Base-by-base conservation (phyloP, 2,888 invertebrate species). In the Lacanobia wlatinum region DNA sequence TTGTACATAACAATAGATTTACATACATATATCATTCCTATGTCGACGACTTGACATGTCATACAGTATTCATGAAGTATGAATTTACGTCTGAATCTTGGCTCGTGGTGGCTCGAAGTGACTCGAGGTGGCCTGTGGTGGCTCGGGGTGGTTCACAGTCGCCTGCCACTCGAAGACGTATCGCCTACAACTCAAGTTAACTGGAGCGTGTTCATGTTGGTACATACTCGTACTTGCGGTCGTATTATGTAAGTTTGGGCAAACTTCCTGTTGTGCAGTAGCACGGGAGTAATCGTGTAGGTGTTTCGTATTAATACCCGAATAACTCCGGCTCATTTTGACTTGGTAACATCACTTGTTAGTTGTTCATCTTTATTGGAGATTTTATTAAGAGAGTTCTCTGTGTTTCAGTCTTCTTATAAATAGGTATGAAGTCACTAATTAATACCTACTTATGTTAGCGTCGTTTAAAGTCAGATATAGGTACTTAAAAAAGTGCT, bases 181-280 rank as follows among this genome's bases (percentile, higher is more conserved):
- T 63, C 50, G 18, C 23, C 12, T 59, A 59, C 38, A 64, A 78
- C 66, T 70, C 73, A 64, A 77, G 77, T 70, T 78, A 73, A 70
- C 66, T 64, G 64, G 34, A 81, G 73, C 82, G 56, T 80, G 60
- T 60, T 68, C 56, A 34, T 43, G 58, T 71, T 48, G 53, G 64
- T 80, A n/a, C 43, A 18, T 48, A 43, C 43, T 43, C 43, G 43
- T 43, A 16, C 43, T 64, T 50, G 69, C 60, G 69, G 66, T 66
- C 10, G 66, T 67, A 64, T 62, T 76, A 72, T 76, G 64, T 80
- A 76, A 76, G 64, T 79, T 79, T 50, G 38, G 52, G 46, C 55
- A 53, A 64, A 68, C 76, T 76, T 76, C 81, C 64, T 62, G 58
- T 40, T 68, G 63, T 60, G 40, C 73, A 68, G 38, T 64, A 53